A percentile compares a stretch with the other conserved stretches of the same genome.
Evolutionary conservation across 2,797 vertebrate genomes (phyloP).

Genomic region (Philypnodon macrostomus): DNA sequence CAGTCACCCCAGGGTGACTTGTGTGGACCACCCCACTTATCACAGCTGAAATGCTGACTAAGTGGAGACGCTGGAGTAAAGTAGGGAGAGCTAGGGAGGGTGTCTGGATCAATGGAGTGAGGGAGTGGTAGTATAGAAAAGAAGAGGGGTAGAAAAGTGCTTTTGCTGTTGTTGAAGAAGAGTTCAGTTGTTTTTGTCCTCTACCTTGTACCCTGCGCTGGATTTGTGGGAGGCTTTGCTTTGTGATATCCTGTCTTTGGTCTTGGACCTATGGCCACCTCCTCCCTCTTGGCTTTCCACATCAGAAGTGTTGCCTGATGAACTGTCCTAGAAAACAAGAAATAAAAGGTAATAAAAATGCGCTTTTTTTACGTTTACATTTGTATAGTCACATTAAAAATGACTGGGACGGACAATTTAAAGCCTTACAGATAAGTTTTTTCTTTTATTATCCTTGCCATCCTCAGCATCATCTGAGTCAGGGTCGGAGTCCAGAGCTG

Average conservation of each 20-base stretch:
- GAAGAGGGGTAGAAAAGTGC: conserved; percentile 75
- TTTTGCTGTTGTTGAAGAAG: conserved; percentile 81
- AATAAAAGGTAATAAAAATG: neutral
- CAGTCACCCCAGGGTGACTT: conserved; percentile 16
- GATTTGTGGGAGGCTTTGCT: conserved; percentile 91
- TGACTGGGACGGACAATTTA: neutral
- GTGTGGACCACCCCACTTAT: conserved; percentile 38
- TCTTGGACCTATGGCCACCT: conserved; percentile 84
- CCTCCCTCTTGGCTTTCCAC: conserved; percentile 93
- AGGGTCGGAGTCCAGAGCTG: conserved; percentile 91
- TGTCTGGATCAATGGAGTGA: conserved; percentile 65
- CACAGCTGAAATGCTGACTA: conserved; percentile 65
- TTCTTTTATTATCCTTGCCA: conserved; percentile 85
- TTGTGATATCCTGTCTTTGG: conserved; percentile 87
- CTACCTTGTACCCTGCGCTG: conserved; percentile 98
- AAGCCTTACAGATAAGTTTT: conserved; percentile 89
- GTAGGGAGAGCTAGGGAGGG: conserved; percentile 61
- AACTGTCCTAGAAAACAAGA: conserved; percentile 84
- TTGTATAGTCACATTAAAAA: neutral
- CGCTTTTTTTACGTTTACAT: neutral
- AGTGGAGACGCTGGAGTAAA: conserved; percentile 60
- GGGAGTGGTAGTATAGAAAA: conserved; percentile 67
- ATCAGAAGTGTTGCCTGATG: conserved; percentile 92
- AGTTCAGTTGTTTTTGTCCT: conserved; percentile 99
- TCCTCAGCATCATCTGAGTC: conserved; percentile 95